These are phyloP conservation scores for Drosophila lowei DNA, from an alignment of 1,140 invertebrate species.

Conservation along the genomic window DNA sequence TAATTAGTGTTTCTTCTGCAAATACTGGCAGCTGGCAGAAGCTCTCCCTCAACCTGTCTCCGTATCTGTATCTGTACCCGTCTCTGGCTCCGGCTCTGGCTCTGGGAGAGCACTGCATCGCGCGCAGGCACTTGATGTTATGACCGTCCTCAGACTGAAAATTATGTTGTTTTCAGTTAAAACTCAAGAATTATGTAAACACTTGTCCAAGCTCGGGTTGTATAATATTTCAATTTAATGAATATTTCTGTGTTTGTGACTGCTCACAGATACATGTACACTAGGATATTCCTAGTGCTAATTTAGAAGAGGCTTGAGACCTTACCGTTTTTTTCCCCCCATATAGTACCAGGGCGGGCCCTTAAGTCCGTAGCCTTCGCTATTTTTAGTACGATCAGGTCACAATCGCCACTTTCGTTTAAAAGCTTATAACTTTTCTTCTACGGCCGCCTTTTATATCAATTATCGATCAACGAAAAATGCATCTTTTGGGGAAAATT, in stretches of 20 bases:
- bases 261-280: constrained; percentile 23
- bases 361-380: too few relatives aligned
- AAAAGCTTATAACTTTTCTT: too few relatives aligned
- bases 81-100: background rate
- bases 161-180: constrained; percentile 52
- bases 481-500: too few relatives aligned
- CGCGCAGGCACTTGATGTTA: constrained; percentile 36
- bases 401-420: too few relatives aligned
- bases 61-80: too few relatives aligned
- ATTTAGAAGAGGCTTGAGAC: too few relatives aligned
- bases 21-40: constrained; percentile 46
- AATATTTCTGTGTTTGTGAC: constrained; percentile 33
- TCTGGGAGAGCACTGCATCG: background rate
- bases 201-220: constrained; percentile 36
- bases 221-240: constrained; percentile 49
- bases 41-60: constrained; percentile 11
- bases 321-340: too few relatives aligned
- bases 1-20: constrained; percentile 47
- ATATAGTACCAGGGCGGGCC: too few relatives aligned
- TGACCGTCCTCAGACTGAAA: constrained; percentile 40
- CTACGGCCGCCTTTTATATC: too few relatives aligned
- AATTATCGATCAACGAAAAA: too few relatives aligned
- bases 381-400: too few relatives aligned
- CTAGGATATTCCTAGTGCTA: too few relatives aligned
- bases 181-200: constrained; percentile 52